Percentiles rank a stretch among this genome's conserved stretches.
Conservation (phyloP, 2,888 invertebrate genomes). For the Drosophila parthenogenetica region DNA sequence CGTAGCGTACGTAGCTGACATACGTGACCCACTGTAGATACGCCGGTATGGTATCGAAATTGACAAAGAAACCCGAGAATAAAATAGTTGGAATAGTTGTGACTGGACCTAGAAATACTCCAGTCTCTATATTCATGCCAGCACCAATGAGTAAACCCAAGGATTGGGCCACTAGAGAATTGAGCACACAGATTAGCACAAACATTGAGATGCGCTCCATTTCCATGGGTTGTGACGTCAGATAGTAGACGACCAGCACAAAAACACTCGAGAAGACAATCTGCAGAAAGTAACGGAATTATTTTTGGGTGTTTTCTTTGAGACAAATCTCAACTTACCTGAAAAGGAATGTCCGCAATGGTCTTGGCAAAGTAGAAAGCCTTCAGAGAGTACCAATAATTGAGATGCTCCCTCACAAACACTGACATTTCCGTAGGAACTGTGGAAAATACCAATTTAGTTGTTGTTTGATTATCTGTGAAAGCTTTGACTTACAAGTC, state of each 20-base stretch:
- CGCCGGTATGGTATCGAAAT: constrained; percentile 94
- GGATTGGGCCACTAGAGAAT: constrained; percentile 96
- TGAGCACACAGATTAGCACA: constrained; percentile 88
- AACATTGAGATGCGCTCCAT: constrained; percentile 88
- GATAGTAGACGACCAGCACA: constrained; percentile 96
- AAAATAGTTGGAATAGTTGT: constrained; percentile 95
- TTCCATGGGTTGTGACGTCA: constrained; percentile 98
- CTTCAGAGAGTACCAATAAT: constrained; percentile 98
- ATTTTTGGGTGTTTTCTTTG: background rate
- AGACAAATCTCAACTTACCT: constrained; percentile 87
- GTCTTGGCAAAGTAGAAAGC: constrained; percentile 99
- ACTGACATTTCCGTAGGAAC: constrained; percentile 98
- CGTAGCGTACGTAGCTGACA: constrained; percentile 95
- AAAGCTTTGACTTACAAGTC: constrained; percentile 91
- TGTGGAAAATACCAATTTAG: constrained; percentile 84
- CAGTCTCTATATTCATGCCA: constrained; percentile 93
- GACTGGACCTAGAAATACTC: constrained; percentile 93
- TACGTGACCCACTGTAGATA: constrained; percentile 96
- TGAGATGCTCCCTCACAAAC: constrained; percentile 96
- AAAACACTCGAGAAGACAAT: constrained; percentile 94
- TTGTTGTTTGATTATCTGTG: too few species aligned
- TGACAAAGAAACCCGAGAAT: constrained; percentile 97
- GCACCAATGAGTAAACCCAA: constrained; percentile 96
- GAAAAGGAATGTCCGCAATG: constrained; percentile 97
- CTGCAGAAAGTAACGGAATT: constrained; percentile 85